Evolutionary conservation across 1,140 invertebrate genomes (phyloP), one percentile per base, ranked within the genome.

Genomic region (Drosophila prosaltans): DNA sequence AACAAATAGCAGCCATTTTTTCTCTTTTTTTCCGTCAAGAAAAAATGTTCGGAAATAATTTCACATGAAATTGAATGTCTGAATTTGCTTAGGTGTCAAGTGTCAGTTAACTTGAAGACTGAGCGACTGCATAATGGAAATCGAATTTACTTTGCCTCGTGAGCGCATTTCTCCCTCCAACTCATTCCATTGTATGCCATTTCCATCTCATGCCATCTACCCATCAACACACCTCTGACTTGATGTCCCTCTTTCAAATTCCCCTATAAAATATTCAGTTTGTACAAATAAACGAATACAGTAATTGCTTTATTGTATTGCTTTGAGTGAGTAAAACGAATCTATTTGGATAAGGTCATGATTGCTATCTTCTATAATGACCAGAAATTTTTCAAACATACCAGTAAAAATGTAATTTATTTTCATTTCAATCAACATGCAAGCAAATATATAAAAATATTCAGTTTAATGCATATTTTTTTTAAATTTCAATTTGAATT

Each of bases 31-130:
- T 21, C 32, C 48, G 57, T 58, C 51, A 64, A 43, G 59, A 69
- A 57, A 78, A 76, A 76, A 76, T 69, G 64, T 72, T 77, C 45
- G 58, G 62, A 77, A 79, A 79, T 77, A 79, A 79, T 79, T 79
- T 79, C 74, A 79, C 77, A 79, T 79, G 74, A 77, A 79, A 79
- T 79, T 77, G 77, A 79, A 79, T 79, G 77, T 77, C 77, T 79
- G 74, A 79, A 69, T 79, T 79, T 79, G 77, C 77, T 79, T 77
- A 79, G 77, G 77, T 79, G 77, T 79, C 77, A 79, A 77, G 77
- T 79, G 77, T 79, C 77, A 79, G 77, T 79, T 77, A 73, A 79
- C 69, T 79, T 79, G 77, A 79, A 79, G 77, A 69, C 77, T 65
- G 74, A 79, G 68, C 69, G 77, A 79, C 71, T 79, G 77, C 74